Base-by-base conservation (phyloP, 2,888 invertebrate genomes). In the Villa cingulata region DNA sequence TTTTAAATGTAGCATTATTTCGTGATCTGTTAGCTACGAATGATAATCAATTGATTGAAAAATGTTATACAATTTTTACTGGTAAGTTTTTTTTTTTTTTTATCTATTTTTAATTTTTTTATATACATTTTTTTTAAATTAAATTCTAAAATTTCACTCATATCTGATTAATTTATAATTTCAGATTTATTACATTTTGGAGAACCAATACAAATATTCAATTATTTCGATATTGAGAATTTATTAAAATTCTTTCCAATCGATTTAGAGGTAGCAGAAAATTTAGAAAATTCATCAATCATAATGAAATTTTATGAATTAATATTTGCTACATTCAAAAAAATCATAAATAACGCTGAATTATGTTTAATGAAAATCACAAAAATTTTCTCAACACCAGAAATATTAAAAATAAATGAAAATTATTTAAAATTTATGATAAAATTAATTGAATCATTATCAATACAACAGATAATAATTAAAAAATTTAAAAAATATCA, bases 121-220 rank as follows among this genome's bases (percentile, higher is more conserved):
- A n/a, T n/a, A n/a, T n/a, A n/a, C n/a, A n/a, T n/a, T n/a, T n/a
- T n/a, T n/a, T n/a, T n/a, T n/a, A n/a, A n/a, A n/a, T n/a, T n/a
- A n/a, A n/a, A n/a, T n/a, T n/a, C n/a, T n/a, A n/a, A n/a, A n/a
- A n/a, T n/a, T n/a, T n/a, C n/a, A n/a, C n/a, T n/a, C n/a, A n/a
- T n/a, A n/a, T n/a, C n/a, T n/a, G n/a, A n/a, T n/a, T n/a, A n/a
- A n/a, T n/a, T n/a, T n/a, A n/a, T n/a, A n/a, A n/a, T 46, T 45
- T 9, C 47, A 65, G 66, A 62, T 53, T 37, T 67, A 20, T 53
- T 68, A 42, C 64, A 66, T 48, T 66, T 67, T 47, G 67, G 66
- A 0, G 59, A 58, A 16, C 57, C 58, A 19, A 50, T 66, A 44
- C 53, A 61, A 43, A 54, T 66, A 20, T 63, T 62, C 45, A 57